Evolutionary conservation across 2,797 vertebrate species (phyloP), one percentile per base, ranked within the genome.

Genomic region (Crocidura indochinensis): DNA sequence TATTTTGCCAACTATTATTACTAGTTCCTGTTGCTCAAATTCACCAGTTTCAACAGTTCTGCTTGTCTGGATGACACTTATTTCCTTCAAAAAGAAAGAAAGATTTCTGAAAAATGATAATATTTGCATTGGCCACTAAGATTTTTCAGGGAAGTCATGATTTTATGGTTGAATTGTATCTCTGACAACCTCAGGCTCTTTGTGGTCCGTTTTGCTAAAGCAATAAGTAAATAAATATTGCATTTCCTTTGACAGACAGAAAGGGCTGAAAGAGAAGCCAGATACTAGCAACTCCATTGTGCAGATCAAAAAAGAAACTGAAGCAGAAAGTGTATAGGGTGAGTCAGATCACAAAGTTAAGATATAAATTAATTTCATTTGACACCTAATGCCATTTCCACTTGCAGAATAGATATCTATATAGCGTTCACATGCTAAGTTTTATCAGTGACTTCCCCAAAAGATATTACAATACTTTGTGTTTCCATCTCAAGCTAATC

Each of bases 361-460:
- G 29, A 86, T 73, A 49, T n/a, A 24, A 10, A 9, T 38, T 89
- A 75, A 22, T 14, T 90, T 11, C 49, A 24, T 73, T 68, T 47
- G n/a, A 87, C 15, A 71, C 51, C 38, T n/a, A 27, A 90, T 0
- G 27, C 19, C 65, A 51, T 0, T 10, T 46, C 73, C 12, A n/a
- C 56, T 78, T n/a, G 12, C 10, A 31, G 53, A 82, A 87, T 17
- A 73, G 72, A 65, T 6, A 27, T 56, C 24, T 62, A 24, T 8
- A 8, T 8, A 19, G 49, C 5, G 2, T 80, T 49, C 75, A 86
- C 65, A n/a, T 84, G 72, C 26, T 65, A 83, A 96, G 88, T 77
- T 94, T 94, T 94, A 78, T 94, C 96, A 94, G 84, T 31, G 3
- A 27, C n/a, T 88, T 96, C 38, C 38, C 38, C 80, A 95, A 94